phyloP scores from a whole-genome alignment of 2,888 invertebrate genomes.

The Biston stratarius region DNA sequence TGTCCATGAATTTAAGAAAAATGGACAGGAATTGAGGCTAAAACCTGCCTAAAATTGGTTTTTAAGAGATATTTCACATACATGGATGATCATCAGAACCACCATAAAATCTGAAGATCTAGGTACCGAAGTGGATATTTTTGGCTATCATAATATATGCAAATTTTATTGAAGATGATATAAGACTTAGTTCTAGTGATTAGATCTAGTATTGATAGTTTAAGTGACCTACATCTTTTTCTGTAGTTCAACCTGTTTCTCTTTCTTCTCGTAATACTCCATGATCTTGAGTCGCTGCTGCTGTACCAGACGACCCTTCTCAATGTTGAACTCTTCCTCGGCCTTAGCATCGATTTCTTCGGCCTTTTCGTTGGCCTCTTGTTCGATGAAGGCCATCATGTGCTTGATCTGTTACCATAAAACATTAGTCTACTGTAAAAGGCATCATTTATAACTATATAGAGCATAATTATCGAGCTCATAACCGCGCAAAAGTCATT shows the following conservation, averaged over 20 bases:
- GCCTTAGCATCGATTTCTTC: conserved; percentile 99
- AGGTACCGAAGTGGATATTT: background rate
- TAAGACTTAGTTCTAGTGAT: background rate
- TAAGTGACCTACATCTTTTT: conserved; percentile 95
- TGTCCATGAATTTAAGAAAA: too few relatives aligned
- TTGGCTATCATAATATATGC: background rate
- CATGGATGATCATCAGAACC: background rate
- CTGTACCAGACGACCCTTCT: conserved; percentile 99
- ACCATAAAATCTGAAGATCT: background rate
- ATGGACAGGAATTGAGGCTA: too few relatives aligned
- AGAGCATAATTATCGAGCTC: conserved; percentile 18
- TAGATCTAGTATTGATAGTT: background rate
- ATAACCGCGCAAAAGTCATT: conserved; percentile 37
- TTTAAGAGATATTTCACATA: background rate
- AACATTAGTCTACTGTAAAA: conserved; percentile 42
- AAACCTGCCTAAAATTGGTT: too few relatives aligned
- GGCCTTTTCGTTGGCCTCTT: conserved; percentile 99
- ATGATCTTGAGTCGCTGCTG: conserved; percentile 99
- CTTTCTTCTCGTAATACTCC: conserved; percentile 99
- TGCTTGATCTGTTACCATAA: conserved; percentile 95
- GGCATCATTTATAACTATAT: conserved; percentile 31
- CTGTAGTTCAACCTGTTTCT: conserved; percentile 99
- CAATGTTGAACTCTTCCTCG: conserved; percentile 99
- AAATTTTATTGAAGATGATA: background rate
- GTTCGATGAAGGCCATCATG: conserved; percentile 99